Evolutionary conservation across 2,113 vertebrate genomes (phyloP).

Genomic region (Embiotoca jacksoni): DNA sequence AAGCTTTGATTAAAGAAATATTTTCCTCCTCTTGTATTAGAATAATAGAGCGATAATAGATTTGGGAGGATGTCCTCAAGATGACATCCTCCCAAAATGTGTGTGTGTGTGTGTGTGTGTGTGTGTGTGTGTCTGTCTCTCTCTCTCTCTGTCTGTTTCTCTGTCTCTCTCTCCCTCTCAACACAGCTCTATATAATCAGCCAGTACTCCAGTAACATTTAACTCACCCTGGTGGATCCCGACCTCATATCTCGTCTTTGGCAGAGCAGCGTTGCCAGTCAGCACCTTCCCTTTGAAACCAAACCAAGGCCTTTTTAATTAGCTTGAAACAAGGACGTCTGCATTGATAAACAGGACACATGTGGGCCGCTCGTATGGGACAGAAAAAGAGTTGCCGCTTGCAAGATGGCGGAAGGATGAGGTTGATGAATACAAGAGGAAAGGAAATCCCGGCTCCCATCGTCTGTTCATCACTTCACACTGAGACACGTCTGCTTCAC

Average conservation of each 20-base stretch:
- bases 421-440: conserved; percentile 31
- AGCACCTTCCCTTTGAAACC: conserved; percentile 48
- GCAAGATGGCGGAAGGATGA: conserved; percentile 6
- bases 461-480: conserved; percentile 45
- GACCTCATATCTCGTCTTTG: background rate
- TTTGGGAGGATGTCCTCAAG: conserved; percentile 30
- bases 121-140: too few relatives aligned
- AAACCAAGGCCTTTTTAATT: conserved; percentile 45
- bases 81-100: conserved; percentile 9
- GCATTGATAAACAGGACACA: conserved; percentile 13
- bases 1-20: conserved; percentile 79
- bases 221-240: background rate
- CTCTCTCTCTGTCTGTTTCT: too few relatives aligned
- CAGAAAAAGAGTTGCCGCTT: background rate
- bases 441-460: conserved; percentile 21
- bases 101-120: too few relatives aligned
- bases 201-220: background rate
- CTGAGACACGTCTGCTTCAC: conserved; percentile 35
- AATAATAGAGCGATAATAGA: conserved; percentile 64
- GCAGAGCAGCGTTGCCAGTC: conserved; percentile 22
- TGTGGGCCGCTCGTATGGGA: conserved; percentile 11
- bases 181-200: background rate
- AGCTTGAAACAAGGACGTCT: conserved; percentile 17
- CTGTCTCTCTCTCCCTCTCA: too few relatives aligned
- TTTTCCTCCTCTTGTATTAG: conserved; percentile 52